Conservation (phyloP, 2,113 vertebrate genomes). For the Rhizomys pruinosus region DNA sequence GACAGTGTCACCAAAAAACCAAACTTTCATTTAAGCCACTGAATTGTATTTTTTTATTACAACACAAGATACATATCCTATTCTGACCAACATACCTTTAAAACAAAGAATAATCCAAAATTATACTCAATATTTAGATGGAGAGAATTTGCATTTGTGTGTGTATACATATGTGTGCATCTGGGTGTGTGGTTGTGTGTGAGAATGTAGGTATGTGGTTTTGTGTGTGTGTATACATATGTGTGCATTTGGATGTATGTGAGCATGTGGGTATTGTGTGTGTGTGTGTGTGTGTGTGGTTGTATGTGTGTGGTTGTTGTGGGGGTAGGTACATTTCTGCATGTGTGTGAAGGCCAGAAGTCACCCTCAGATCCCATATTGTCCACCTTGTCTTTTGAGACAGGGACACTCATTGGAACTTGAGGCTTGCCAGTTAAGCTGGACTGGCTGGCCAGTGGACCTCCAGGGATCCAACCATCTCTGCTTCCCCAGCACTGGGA, state of each 20-base stretch:
- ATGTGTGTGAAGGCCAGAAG: neutral
- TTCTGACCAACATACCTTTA: neutral
- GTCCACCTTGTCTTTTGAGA: neutral
- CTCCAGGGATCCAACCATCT: neutral
- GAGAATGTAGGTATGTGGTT: neutral
- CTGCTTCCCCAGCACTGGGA: neutral
- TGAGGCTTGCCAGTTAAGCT: neutral
- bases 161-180: neutral
- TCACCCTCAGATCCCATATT: neutral
- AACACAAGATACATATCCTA: neutral
- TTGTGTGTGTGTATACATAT: neutral
- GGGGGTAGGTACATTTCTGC: no score
- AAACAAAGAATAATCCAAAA: neutral
- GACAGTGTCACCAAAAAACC: neutral
- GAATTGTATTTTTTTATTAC: neutral
- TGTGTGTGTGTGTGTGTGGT: neutral
- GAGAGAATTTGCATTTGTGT: neutral
- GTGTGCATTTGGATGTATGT: neutral
- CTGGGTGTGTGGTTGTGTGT: neutral
- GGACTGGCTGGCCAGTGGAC: neutral
- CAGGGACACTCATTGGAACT: neutral
- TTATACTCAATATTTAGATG: neutral
- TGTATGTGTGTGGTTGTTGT: no score
- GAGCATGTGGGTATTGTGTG: neutral
- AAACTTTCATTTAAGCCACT: neutral